Evolutionary conservation across 2,888 invertebrate species (phyloP).

Genomic region (Pollenia labialis): DNA sequence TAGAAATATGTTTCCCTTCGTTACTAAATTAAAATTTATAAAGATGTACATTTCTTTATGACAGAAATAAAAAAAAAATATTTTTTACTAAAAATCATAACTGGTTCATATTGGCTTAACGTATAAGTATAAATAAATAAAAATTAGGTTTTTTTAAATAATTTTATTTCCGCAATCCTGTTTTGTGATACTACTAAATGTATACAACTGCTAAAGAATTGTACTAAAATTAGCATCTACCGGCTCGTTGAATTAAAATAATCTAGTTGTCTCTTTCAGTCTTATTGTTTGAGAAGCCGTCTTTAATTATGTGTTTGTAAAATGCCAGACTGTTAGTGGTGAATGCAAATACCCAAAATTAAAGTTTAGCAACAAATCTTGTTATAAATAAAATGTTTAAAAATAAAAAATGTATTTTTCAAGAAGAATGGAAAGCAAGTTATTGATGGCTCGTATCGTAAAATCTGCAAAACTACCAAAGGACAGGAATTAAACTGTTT

Average conservation of each 20-base stretch:
- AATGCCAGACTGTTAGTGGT: slow-evolving; percentile 8
- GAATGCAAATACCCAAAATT: neutral
- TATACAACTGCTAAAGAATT: slow-evolving; percentile 37
- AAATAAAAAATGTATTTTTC: too few species aligned
- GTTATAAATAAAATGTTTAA: too few species aligned
- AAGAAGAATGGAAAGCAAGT: too few species aligned
- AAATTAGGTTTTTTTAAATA: too few species aligned
- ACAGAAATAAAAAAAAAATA: neutral
- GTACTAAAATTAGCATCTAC: slow-evolving; percentile 27
- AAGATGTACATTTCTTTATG: slow-evolving; percentile 31
- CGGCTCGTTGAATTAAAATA: slow-evolving; percentile 27
- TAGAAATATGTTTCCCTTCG: slow-evolving; percentile 43
- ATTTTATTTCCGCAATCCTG: neutral
- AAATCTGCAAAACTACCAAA: too few species aligned
- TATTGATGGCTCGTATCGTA: too few species aligned
- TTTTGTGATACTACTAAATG: slow-evolving; percentile 3
- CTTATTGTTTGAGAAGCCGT: neutral
- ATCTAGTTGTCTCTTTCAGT: slow-evolving; percentile 29
- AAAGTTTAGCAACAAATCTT: neutral
- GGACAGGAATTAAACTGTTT: too few species aligned
- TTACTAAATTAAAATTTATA: slow-evolving; percentile 40
- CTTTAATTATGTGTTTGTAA: neutral
- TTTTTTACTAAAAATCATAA: slow-evolving; percentile 1
- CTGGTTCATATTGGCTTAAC: neutral
- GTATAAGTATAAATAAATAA: too few species aligned